These are phyloP conservation scores for Zootoca vivipara DNA, from an alignment of 2,113 vertebrate species.

Conservation along the genomic window DNA sequence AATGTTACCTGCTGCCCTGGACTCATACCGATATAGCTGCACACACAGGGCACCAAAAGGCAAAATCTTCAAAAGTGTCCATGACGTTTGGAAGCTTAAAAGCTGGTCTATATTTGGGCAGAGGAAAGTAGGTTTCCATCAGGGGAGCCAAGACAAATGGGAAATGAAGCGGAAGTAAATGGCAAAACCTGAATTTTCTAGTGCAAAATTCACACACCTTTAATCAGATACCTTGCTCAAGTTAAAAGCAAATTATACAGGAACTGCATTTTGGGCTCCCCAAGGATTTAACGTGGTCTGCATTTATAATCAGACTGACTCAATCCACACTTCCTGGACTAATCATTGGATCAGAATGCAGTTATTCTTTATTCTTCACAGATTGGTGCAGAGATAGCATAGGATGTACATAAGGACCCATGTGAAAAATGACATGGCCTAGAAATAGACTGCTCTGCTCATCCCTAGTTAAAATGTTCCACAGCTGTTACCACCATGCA, in stretches of 20 bases:
- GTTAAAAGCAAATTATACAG: background rate
- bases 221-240: no score
- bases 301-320: no score
- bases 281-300: no score
- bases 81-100: background rate
- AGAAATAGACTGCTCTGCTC: no score
- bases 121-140: background rate
- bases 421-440: no score
- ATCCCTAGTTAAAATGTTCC: background rate
- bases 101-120: background rate
- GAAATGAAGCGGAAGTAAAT: background rate
- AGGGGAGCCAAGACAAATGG: background rate
- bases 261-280: background rate
- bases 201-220: no score
- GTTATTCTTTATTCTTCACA: no score
- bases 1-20: background rate
- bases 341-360: no score
- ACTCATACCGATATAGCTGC: background rate
- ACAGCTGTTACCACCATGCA: background rate
- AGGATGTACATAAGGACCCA: no score
- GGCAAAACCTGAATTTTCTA: background rate
- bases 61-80: background rate
- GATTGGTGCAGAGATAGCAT: no score
- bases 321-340: no score
- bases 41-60: slow-evolving; percentile 12